phyloP scores from a whole-genome alignment of 2,888 invertebrate genomes.

The Metacarcinus magister region DNA sequence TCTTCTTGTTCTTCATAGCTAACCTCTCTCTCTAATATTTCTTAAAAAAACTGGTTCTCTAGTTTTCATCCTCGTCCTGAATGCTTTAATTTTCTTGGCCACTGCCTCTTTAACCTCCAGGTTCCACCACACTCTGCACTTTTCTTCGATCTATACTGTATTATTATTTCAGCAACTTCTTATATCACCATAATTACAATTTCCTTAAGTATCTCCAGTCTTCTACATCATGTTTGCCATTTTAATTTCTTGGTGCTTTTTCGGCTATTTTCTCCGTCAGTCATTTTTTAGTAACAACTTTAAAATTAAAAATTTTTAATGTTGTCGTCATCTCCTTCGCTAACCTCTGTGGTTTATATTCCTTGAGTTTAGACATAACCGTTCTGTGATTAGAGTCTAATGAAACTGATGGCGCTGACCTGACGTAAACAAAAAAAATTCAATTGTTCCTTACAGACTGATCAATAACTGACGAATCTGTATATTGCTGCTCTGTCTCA shows the following conservation, averaged over 20 bases:
- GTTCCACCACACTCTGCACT: slow-evolving; percentile 42
- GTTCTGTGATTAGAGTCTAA: slow-evolving; percentile 26
- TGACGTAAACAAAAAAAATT: neutral
- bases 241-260: neutral
- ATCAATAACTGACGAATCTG: slow-evolving; percentile 38
- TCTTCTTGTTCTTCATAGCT: neutral
- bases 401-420: slow-evolving; percentile 52
- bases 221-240: neutral
- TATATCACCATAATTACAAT: neutral
- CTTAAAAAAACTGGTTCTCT: neutral
- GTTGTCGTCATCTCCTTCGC: neutral
- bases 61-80: neutral
- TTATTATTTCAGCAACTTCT: neutral
- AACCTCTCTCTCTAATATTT: too few species aligned
- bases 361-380: slow-evolving; percentile 23
- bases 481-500: slow-evolving; percentile 26
- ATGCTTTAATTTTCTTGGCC: slow-evolving; percentile 34
- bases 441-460: slow-evolving; percentile 54
- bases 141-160: slow-evolving; percentile 4
- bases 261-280: neutral
- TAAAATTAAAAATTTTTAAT: neutral
- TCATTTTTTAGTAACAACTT: neutral
- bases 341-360: neutral
- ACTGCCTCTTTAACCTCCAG: slow-evolving; percentile 55
- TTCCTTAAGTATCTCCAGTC: neutral